phyloP scores from a whole-genome alignment of 2,888 invertebrate species.

The Harpalus rubripes region DNA sequence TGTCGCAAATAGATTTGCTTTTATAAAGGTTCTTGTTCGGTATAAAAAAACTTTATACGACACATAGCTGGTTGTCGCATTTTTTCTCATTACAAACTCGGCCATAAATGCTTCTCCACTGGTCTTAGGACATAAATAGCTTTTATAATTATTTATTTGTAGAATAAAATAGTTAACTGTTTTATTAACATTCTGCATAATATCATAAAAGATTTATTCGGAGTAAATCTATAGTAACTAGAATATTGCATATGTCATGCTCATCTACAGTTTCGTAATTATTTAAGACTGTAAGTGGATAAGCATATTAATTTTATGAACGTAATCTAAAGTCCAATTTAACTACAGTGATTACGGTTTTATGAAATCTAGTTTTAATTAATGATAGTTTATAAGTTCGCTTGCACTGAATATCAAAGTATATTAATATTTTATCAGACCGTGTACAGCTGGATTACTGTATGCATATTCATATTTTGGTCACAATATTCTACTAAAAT shows the following conservation, averaged over 20 bases:
- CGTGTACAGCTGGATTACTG: background rate
- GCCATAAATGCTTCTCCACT: too few species aligned
- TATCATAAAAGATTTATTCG: background rate
- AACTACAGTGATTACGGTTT: constrained; percentile 6
- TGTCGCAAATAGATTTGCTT: too few species aligned
- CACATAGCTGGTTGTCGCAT: too few species aligned
- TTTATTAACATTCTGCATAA: background rate
- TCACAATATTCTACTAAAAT: background rate
- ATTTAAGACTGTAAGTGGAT: background rate
- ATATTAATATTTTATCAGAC: background rate
- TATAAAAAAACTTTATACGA: too few species aligned
- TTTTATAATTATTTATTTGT: too few species aligned
- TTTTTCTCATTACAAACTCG: too few species aligned
- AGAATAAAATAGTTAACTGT: background rate
- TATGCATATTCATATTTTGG: background rate
- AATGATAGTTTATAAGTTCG: constrained; percentile 22
- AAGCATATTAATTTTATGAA: constrained; percentile 7
- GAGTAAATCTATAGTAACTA: background rate
- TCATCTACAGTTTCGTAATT: background rate
- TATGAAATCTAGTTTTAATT: constrained; percentile 12
- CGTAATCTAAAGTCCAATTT: background rate
- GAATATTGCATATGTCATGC: background rate
- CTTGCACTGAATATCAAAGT: background rate
- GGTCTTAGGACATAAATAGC: too few species aligned
- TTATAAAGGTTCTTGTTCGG: too few species aligned